Base-by-base conservation (phyloP, 2,888 invertebrate species). In the Dynastes grantii region DNA sequence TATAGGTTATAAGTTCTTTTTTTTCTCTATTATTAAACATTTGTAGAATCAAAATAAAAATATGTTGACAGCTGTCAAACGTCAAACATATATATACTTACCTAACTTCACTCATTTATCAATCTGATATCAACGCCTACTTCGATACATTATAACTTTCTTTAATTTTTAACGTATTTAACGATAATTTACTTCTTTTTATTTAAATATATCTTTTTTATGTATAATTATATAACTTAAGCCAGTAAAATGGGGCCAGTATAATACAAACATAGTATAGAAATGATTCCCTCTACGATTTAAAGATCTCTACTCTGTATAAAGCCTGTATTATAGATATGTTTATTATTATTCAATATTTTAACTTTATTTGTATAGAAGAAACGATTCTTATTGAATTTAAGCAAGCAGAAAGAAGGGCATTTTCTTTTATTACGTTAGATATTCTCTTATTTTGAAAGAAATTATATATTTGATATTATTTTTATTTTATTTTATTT, bases 181-280 rank as follows among this genome's bases (percentile, higher is more conserved):
- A 70, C 27, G 49, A 27, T 27, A 29, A 51, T 49, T 5, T 11
- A 6, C 49, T 75, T 27, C 51, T 58, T 32, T 55, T 32, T 29
- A 65, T 11, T 65, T 64, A 65, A 5, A 5, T 37, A 5, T 37
- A 37, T 8, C 58, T 51, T 45, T 65, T 67, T 65, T 55, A 55
- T 22, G 11, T 58, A 45, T 61, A 68, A 49, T 37, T 77, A 32
- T 76, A 55, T 70, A 77, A 77, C 77, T 53, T 53, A 77, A 61
- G 77, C 77, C 77, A 77, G 77, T 77, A 77, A 71, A 71, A 49
- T 73, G 77, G 77, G 77, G 77, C 77, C 77, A 77, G 77, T 77
- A 77, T 71, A 22, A 58, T 22, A 58, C 51, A 77, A 37, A 65
- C 40, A 76, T 45, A 32, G 51, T 64, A 45, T 49, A 49, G n/a